phyloP scores from a whole-genome alignment of 2,113 vertebrate species.

The Neofelis nebulosa region DNA sequence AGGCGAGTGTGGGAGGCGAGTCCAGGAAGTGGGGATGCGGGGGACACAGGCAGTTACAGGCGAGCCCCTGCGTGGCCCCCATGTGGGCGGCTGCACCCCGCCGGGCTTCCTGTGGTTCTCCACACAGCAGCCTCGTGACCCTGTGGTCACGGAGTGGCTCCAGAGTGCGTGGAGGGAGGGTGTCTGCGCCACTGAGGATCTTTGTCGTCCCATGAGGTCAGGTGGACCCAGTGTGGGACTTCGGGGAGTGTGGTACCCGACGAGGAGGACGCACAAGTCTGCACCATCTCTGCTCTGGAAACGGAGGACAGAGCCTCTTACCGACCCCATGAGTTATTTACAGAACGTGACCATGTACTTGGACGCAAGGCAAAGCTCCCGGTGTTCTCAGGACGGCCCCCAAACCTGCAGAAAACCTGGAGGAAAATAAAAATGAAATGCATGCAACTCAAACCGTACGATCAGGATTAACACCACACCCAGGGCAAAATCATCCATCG shows the following conservation, averaged over 20 bases:
- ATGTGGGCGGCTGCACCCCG: fast-evolving
- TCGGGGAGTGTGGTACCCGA: fast-evolving
- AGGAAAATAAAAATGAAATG: fast-evolving
- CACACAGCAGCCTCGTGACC: fast-evolving
- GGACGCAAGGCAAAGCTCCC: too few species aligned
- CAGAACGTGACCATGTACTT: fast-evolving
- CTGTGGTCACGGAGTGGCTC: background rate
- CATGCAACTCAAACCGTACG: fast-evolving
- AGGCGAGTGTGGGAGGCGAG: background rate
- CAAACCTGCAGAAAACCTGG: background rate
- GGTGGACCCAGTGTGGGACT: background rate
- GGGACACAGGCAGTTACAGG: fast-evolving
- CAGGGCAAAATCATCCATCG: fast-evolving
- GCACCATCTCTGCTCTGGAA: fast-evolving
- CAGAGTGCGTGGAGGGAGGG: fast-evolving
- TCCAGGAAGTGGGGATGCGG: fast-evolving
- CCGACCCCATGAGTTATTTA: background rate
- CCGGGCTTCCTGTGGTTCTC: fast-evolving
- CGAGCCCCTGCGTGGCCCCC: fast-evolving
- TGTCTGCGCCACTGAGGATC: background rate
- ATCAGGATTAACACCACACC: fast-evolving
- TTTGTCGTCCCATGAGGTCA: background rate
- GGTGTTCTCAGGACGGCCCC: background rate
- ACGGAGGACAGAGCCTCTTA: fast-evolving
- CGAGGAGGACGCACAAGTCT: fast-evolving